Conservation (phyloP, 2,113 vertebrate genomes). For the Ophthalmolycus amberensis region DNA sequence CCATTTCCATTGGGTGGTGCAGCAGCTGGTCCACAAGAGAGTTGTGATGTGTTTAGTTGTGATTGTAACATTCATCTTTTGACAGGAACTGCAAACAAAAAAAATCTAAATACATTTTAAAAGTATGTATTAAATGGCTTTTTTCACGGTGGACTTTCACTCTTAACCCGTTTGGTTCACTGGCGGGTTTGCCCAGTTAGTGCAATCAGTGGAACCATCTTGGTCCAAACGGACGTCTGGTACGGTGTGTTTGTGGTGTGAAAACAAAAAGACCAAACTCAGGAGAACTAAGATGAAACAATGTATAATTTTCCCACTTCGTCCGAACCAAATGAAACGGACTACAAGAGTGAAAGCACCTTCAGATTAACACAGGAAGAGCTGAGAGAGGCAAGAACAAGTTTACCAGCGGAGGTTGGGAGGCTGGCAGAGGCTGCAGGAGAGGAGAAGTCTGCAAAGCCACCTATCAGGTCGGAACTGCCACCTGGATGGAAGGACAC, state of each 20-base stretch:
- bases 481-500: constrained; percentile 81
- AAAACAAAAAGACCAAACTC: too few species aligned
- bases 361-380: neutral
- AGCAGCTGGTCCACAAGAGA: constrained; percentile 76
- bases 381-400: neutral
- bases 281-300: neutral
- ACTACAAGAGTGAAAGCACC: neutral
- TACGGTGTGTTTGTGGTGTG: too few species aligned
- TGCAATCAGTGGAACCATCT: too few species aligned
- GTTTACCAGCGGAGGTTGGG: constrained; percentile 86
- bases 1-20: constrained; percentile 88
- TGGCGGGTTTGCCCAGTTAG: too few species aligned
- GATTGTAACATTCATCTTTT: constrained; percentile 2
- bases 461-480: constrained; percentile 89
- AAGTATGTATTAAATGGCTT: neutral
- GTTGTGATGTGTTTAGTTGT: neutral
- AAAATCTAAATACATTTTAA: neutral
- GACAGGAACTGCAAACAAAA: neutral
- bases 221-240: too few species aligned
- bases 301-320: neutral
- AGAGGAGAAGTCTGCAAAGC: constrained; percentile 96
- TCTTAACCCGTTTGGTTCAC: neutral
- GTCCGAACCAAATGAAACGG: neutral
- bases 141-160: neutral
- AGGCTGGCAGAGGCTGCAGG: constrained; percentile 89